Conservation (phyloP, 2,888 invertebrate species). For the Pediacus dermestoides region DNA sequence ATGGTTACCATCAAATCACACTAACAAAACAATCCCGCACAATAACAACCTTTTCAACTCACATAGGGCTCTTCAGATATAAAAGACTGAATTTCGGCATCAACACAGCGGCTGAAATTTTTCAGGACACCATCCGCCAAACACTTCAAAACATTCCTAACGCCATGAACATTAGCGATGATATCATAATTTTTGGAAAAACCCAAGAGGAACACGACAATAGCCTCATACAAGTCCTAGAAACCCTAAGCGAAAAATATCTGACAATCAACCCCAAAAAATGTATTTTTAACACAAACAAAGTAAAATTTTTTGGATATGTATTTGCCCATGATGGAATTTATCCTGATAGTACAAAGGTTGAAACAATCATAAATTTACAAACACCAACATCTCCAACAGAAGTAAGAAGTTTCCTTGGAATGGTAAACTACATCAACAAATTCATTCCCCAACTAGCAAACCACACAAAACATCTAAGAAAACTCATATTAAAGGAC, state of each 20-base stretch:
- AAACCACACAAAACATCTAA: slow-evolving; percentile 4
- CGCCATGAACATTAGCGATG: slow-evolving; percentile 41
- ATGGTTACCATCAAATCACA: slow-evolving; percentile 42
- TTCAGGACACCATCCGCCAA: slow-evolving; percentile 42
- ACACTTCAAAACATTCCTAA: slow-evolving; percentile 38
- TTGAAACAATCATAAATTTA: slow-evolving; percentile 23
- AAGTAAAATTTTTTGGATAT: slow-evolving; percentile 35
- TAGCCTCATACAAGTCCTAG: slow-evolving; percentile 29
- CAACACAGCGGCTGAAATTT: slow-evolving; percentile 46
- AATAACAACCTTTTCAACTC: slow-evolving; percentile 42
- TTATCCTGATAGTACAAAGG: slow-evolving; percentile 30
- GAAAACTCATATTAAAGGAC: slow-evolving; percentile 5
- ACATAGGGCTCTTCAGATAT: slow-evolving; percentile 38
- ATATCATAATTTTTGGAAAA: slow-evolving; percentile 40
- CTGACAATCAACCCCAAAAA: slow-evolving; percentile 35
- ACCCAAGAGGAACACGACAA: slow-evolving; percentile 33
- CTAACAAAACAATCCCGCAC: slow-evolving; percentile 31
- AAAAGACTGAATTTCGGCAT: slow-evolving; percentile 42
- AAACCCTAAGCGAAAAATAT: slow-evolving; percentile 25
- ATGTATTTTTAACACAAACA: slow-evolving; percentile 29
- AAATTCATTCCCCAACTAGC: slow-evolving; percentile 8
- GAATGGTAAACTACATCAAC: slow-evolving; percentile 10
- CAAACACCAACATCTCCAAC: background rate
- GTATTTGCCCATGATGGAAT: slow-evolving; percentile 29
- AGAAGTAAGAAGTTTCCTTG: slow-evolving; percentile 12